phyloP scores from a whole-genome alignment of 2,113 vertebrate species.

The Oxyura jamaicensis region DNA sequence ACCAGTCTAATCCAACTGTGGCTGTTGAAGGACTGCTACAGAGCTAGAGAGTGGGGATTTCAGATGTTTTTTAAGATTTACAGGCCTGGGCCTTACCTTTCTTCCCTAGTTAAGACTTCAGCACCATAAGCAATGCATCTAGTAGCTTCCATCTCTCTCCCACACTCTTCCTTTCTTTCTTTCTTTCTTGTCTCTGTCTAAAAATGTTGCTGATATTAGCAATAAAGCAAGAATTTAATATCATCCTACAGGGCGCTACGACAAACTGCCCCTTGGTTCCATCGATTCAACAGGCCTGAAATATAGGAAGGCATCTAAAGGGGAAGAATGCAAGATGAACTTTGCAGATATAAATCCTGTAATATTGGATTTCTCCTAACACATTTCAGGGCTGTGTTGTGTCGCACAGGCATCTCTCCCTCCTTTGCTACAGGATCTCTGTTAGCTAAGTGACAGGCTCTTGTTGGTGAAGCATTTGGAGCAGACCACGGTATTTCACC shows the following conservation, averaged over 20 bases:
- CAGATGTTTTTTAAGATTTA: background rate
- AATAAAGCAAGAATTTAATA: slow-evolving; percentile 56
- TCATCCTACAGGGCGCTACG: slow-evolving; percentile 10
- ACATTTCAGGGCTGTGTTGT: background rate
- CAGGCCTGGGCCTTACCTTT: background rate
- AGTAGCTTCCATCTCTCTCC: background rate
- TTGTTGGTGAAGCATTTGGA: background rate
- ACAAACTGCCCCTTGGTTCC: slow-evolving; percentile 9
- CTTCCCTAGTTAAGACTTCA: background rate
- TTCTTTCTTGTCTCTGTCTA: slow-evolving; percentile 14
- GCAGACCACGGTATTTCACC: background rate
- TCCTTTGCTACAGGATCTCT: background rate
- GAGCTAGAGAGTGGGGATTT: background rate
- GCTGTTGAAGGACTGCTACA: background rate
- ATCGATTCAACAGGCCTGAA: slow-evolving; percentile 22
- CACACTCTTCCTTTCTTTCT: background rate
- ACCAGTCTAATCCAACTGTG: background rate
- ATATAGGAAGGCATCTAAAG: slow-evolving; percentile 23
- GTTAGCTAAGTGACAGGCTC: background rate
- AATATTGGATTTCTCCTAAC: slow-evolving; percentile 39
- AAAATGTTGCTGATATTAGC: slow-evolving; percentile 53
- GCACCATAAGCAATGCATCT: background rate
- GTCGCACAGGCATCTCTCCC: background rate
- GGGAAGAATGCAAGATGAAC: slow-evolving; percentile 5
- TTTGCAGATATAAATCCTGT: slow-evolving; percentile 45